These are phyloP conservation scores for Pampus argenteus DNA, from an alignment of 2,797 vertebrate genomes.

Conservation along the genomic window DNA sequence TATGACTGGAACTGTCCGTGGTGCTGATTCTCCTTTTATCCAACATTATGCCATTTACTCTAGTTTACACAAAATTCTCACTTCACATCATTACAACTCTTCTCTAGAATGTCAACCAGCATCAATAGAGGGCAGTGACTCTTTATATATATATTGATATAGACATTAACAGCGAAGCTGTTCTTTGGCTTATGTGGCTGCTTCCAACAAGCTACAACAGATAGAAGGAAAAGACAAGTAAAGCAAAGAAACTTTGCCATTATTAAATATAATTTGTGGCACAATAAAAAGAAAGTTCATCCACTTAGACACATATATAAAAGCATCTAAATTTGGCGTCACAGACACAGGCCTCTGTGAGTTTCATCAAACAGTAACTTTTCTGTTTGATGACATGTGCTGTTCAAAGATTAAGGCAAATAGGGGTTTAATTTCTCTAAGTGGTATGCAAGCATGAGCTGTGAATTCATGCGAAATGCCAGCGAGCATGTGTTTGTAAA, in stretches of 20 bases:
- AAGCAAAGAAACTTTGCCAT: background rate
- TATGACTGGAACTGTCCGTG: constrained; percentile 39
- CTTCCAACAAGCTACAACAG: background rate
- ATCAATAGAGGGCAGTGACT: background rate
- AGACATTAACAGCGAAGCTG: background rate
- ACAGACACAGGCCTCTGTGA: background rate
- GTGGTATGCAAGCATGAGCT: constrained; percentile 52
- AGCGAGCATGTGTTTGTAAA: constrained; percentile 66
- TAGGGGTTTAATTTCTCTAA: constrained; percentile 61
- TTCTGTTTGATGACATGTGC: constrained; percentile 33
- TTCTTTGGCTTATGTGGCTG: background rate
- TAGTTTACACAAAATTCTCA: background rate
- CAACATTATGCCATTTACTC: background rate
- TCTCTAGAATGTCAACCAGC: background rate
- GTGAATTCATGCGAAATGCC: constrained; percentile 60
- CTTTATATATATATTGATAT: background rate
- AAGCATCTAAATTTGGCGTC: background rate
- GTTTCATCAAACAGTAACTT: constrained; percentile 30
- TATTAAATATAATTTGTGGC: background rate
- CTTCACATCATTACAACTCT: background rate
- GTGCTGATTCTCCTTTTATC: constrained; percentile 27
- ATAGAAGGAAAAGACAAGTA: background rate
- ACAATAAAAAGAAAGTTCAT: background rate
- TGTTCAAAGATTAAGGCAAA: constrained; percentile 64
- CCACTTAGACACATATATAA: background rate